Conservation (phyloP, 2,888 invertebrate species). For the Drymonia ruficornis region DNA sequence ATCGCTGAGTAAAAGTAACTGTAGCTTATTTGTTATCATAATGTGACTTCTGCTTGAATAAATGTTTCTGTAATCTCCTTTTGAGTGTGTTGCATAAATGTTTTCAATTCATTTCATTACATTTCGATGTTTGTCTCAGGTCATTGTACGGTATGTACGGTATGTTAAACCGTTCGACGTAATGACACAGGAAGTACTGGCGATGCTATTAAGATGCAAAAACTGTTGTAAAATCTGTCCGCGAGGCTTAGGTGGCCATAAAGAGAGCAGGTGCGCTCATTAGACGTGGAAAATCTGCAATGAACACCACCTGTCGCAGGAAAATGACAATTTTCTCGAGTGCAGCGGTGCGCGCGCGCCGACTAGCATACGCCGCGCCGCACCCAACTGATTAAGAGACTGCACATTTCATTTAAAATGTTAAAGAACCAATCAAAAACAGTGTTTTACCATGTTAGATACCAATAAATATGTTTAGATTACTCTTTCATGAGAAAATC, state of each 20-base stretch:
- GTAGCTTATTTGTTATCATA: no score
- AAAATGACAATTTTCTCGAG: slow-evolving; percentile 71
- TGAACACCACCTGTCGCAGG: slow-evolving; percentile 62
- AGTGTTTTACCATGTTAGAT: no score
- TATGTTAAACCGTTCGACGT: slow-evolving; percentile 11
- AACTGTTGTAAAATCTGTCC: slow-evolving; percentile 52
- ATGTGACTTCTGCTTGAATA: no score
- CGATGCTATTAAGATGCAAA: slow-evolving; percentile 54
- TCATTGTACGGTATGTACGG: background rate
- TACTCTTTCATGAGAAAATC: no score
- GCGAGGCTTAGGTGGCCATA: slow-evolving; percentile 26
- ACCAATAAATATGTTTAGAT: no score
- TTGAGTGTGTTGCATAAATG: no score
- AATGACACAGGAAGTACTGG: slow-evolving; percentile 51
- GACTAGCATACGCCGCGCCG: slow-evolving; percentile 12
- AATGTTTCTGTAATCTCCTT: no score
- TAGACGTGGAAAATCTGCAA: slow-evolving; percentile 63
- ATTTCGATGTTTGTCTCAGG: background rate
- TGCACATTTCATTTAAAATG: no score
- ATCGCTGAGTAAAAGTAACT: no score
- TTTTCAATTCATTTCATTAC: no score
- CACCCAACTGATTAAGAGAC: no score
- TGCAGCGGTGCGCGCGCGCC: slow-evolving; percentile 23
- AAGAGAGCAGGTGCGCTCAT: slow-evolving; percentile 56
- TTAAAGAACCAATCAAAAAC: no score